Evolutionary conservation across 2,888 invertebrate genomes (phyloP).

Genomic region (Fabriciana adippe): DNA sequence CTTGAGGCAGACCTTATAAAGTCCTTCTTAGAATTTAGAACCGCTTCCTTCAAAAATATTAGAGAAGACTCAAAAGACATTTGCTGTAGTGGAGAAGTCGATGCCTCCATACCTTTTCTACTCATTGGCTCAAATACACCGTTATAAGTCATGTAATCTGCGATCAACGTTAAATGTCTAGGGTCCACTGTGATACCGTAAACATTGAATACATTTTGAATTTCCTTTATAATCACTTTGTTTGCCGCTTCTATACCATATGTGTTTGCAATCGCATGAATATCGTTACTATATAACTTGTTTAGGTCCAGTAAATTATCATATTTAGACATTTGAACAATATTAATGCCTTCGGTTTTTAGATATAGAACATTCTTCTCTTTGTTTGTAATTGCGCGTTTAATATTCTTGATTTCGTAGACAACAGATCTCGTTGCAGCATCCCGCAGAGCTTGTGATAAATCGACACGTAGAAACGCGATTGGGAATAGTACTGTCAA

Average conservation of each 20-base stretch:
- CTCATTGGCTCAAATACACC: conserved; percentile 95
- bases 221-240: conserved; percentile 95
- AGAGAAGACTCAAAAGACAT: conserved; percentile 98
- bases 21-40: conserved; percentile 87
- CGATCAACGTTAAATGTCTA: conserved; percentile 94
- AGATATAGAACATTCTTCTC: conserved; percentile 85
- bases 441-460: conserved; percentile 87
- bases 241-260: conserved; percentile 99
- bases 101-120: conserved; percentile 93
- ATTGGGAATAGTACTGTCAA: conserved; percentile 87
- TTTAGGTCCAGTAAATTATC: conserved; percentile 89
- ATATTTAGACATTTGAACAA: conserved; percentile 94
- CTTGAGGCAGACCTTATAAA: conserved; percentile 92
- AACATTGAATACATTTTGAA: conserved; percentile 97
- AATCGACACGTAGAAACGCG: conserved; percentile 82
- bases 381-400: conserved; percentile 90
- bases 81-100: conserved; percentile 97
- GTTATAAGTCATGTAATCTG: conserved; percentile 99
- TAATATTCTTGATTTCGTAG: conserved; percentile 90
- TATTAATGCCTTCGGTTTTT: conserved; percentile 98
- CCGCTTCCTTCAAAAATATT: conserved; percentile 90
- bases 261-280: conserved; percentile 93
- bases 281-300: conserved; percentile 95
- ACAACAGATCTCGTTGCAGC: conserved; percentile 88
- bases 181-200: conserved; percentile 98